Conservation (phyloP, 2,888 invertebrate genomes). For the Meloe dianella region DNA sequence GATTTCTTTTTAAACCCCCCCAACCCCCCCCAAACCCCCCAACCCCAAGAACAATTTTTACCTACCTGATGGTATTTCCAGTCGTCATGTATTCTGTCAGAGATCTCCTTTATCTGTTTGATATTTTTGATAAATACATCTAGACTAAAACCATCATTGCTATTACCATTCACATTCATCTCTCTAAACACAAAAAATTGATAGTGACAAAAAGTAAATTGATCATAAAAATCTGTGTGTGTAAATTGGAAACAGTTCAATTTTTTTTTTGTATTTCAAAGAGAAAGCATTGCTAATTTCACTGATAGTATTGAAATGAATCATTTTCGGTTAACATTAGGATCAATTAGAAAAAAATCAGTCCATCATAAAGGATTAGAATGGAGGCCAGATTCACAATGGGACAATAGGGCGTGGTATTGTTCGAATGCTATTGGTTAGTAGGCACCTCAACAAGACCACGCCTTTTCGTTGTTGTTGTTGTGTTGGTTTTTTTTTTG, state of each 20-base stretch:
- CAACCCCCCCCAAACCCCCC: too few species aligned
- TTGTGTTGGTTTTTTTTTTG: too few species aligned
- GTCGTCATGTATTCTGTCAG: conserved; percentile 43
- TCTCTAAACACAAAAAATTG: conserved; percentile 14
- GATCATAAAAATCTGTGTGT: too few species aligned
- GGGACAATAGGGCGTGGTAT: conserved; percentile 5
- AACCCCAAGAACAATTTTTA: conserved; percentile 2
- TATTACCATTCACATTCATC: conserved; percentile 14
- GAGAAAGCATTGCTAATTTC: neutral
- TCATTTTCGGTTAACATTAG: too few species aligned
- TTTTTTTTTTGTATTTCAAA: neutral
- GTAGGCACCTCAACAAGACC: neutral
- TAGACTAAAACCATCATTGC: conserved; percentile 26
- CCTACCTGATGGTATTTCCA: conserved; percentile 45
- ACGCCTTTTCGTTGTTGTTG: neutral
- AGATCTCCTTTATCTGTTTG: conserved; percentile 39
- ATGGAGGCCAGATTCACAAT: conserved; percentile 4
- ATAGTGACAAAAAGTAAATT: too few species aligned
- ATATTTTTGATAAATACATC: conserved; percentile 42
- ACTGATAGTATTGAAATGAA: too few species aligned
- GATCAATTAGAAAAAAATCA: too few species aligned
- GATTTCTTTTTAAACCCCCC: too few species aligned
- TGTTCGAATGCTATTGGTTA: neutral
- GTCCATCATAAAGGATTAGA: neutral
- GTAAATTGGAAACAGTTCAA: conserved; percentile 9